These are phyloP conservation scores for Papilio xuthus DNA, from an alignment of 1,140 invertebrate genomes.

Conservation along the genomic window DNA sequence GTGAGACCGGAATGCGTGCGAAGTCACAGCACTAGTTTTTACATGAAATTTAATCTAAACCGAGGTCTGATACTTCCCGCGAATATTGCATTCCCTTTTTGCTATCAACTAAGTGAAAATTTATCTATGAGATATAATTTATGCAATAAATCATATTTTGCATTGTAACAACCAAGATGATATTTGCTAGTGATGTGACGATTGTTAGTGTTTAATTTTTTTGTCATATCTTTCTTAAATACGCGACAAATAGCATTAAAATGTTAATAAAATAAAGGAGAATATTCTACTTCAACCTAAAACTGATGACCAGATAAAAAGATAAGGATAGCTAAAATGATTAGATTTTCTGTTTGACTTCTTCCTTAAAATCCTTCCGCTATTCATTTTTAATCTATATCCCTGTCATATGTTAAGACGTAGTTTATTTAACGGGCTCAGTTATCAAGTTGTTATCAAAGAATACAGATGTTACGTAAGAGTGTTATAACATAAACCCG, in stretches of 20 bases:
- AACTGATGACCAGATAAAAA: no score
- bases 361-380: neutral
- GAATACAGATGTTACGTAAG: conserved; percentile 12
- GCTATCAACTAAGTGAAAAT: conserved; percentile 20
- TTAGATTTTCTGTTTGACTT: no score
- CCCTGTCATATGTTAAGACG: neutral
- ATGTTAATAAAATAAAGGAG: neutral
- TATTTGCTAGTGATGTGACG: conserved; percentile 13
- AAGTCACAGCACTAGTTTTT: conserved; percentile 29
- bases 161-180: neutral
- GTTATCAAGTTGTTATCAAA: conserved; percentile 12
- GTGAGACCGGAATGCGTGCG: conserved; percentile 28
- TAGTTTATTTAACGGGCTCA: conserved; percentile 13
- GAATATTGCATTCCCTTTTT: conserved; percentile 36
- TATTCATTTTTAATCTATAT: neutral
- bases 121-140: conserved; percentile 26
- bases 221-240: neutral
- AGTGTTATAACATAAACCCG: neutral
- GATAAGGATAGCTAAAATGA: no score
- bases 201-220: neutral
- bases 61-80: conserved; percentile 31
- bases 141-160: conserved; percentile 24
- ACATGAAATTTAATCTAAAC: conserved; percentile 33
- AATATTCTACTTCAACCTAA: no score
- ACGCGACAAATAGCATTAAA: neutral